A percentile compares a stretch with the other conserved stretches of the same genome.
These are phyloP conservation scores for Callionymus lyra DNA, from an alignment of 2,113 vertebrate species.

Conservation along the genomic window DNA sequence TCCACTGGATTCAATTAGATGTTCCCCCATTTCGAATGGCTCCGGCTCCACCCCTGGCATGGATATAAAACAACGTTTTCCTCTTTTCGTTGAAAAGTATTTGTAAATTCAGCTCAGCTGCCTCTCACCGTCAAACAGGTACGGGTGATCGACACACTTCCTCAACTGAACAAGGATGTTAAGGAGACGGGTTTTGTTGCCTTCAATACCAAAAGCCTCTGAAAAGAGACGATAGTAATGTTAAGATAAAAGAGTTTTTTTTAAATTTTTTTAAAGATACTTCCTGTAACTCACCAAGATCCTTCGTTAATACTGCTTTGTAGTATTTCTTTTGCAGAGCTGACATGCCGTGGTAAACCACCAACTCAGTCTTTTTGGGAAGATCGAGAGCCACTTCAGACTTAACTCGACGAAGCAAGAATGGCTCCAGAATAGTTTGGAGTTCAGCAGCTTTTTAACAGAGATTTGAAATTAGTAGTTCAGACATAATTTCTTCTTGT, in stretches of 20 bases:
- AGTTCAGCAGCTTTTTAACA: conserved; percentile 79
- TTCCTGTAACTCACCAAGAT: conserved; percentile 67
- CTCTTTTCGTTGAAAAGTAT: too few relatives aligned
- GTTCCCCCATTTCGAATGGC: conserved; percentile 87
- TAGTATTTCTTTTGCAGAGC: conserved; percentile 84
- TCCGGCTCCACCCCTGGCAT: conserved; percentile 84
- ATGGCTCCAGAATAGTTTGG: conserved; percentile 77
- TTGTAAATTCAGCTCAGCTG: neutral
- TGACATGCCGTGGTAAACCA: conserved; percentile 88
- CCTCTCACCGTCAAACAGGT: conserved; percentile 81
- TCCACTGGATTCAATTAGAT: conserved; percentile 86
- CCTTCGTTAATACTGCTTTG: conserved; percentile 81
- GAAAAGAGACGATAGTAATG: conserved; percentile 11
- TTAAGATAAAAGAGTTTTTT: neutral
- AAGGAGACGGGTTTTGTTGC: conserved; percentile 74
- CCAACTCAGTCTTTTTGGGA: conserved; percentile 80
- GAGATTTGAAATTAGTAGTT: too few relatives aligned
- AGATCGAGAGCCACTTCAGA: conserved; percentile 79
- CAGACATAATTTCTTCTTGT: neutral
- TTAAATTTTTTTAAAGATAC: neutral
- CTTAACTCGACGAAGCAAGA: conserved; percentile 86
- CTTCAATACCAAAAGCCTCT: conserved; percentile 80
- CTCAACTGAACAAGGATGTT: conserved; percentile 85
- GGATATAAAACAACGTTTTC: neutral
- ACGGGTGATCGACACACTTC: conserved; percentile 87